Evolutionary conservation across 2,113 vertebrate genomes (phyloP).

Genomic region (Aphyosemion australe): DNA sequence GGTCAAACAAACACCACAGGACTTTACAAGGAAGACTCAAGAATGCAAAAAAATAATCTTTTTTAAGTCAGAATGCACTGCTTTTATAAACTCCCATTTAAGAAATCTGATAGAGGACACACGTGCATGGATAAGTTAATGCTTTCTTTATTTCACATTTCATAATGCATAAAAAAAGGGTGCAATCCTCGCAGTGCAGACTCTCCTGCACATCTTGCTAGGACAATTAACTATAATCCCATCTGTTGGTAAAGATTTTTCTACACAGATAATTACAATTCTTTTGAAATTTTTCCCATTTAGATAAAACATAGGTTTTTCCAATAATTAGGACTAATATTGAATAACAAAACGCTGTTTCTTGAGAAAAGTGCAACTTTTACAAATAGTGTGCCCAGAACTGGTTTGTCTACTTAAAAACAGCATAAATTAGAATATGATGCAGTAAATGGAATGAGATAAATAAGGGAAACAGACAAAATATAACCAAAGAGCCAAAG

Average conservation of each 20-base stretch:
- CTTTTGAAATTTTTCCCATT: neutral
- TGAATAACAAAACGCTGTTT: neutral
- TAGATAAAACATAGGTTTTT: neutral
- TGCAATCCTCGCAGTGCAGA: too few relatives aligned
- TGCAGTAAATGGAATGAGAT: slow-evolving; percentile 17
- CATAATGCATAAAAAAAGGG: too few relatives aligned
- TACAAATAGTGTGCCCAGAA: too few relatives aligned
- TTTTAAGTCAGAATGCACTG: neutral
- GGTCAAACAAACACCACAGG: slow-evolving; percentile 18
- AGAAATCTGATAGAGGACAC: neutral
- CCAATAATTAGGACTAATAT: neutral
- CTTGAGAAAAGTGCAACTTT: neutral
- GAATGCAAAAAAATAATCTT: slow-evolving; percentile 15
- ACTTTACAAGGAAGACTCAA: slow-evolving; percentile 55
- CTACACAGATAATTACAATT: too few relatives aligned
- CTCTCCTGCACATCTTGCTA: too few relatives aligned
- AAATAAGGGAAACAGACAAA: neutral
- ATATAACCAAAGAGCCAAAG: too few relatives aligned
- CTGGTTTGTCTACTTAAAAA: too few relatives aligned
- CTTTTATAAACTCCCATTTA: neutral
- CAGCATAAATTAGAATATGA: too few relatives aligned
- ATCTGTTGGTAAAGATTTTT: too few relatives aligned
- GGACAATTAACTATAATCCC: too few relatives aligned
- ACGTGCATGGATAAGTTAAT: too few relatives aligned
- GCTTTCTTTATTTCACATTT: too few relatives aligned